A percentile compares a stretch with the other conserved stretches of the same genome.
Conservation (phyloP, 1,140 invertebrate species). For the Agrypnia vestita region DNA sequence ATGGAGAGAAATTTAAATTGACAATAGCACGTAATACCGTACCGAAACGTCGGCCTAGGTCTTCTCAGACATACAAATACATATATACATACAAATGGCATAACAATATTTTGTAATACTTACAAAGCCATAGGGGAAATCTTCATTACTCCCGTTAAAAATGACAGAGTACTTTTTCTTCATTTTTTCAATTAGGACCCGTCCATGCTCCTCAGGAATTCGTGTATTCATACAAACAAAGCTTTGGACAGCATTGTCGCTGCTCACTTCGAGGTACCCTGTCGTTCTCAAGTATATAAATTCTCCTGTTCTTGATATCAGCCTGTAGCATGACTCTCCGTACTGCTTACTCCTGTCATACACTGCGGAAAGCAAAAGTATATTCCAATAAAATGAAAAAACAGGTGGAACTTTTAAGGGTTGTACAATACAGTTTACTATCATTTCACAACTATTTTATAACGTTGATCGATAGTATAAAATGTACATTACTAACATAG, state of each 20-base stretch:
- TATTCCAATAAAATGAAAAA: constrained; percentile 44
- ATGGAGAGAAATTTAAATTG: too few relatives aligned
- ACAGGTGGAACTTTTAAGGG: too few relatives aligned
- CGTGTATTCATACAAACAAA: constrained; percentile 90
- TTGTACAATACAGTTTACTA: too few relatives aligned
- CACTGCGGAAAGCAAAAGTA: constrained; percentile 76
- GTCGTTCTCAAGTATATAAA: constrained; percentile 87
- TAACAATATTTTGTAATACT: constrained; percentile 32
- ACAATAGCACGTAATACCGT: too few relatives aligned
- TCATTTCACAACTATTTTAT: too few relatives aligned
- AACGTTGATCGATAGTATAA: too few relatives aligned
- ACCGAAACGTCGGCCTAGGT: too few relatives aligned
- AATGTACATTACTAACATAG: too few relatives aligned
- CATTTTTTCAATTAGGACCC: constrained; percentile 80
- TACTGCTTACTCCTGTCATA: constrained; percentile 82
- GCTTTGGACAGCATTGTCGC: constrained; percentile 81
- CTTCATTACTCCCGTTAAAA: constrained; percentile 66
- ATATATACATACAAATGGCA: too few relatives aligned
- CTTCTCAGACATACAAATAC: too few relatives aligned
- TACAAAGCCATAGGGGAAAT: constrained; percentile 65
- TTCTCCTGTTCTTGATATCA: constrained; percentile 83
- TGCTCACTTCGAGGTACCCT: constrained; percentile 85
- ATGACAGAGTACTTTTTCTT: constrained; percentile 79
- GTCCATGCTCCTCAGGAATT: constrained; percentile 82
- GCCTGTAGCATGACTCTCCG: constrained; percentile 86